Percentiles rank a stretch among this genome's conserved stretches.
Conservation (phyloP, 2,888 invertebrate species). For the Flexamia atlantica region DNA sequence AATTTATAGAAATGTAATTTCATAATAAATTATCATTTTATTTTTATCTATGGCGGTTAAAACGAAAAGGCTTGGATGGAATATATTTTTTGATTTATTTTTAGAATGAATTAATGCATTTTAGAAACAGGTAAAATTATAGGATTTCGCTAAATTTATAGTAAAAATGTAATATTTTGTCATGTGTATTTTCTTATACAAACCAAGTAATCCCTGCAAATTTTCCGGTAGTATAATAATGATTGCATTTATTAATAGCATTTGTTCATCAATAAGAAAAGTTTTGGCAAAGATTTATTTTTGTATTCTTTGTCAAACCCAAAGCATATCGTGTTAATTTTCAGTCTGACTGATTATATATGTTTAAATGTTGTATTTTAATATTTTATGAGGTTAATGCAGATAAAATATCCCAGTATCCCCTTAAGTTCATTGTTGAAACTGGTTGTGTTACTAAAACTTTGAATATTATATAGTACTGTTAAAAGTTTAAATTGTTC, state of each 20-base stretch:
- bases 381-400: background rate
- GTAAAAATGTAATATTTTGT: background rate
- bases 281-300: slow-evolving; percentile 3
- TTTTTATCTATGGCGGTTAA: too few relatives aligned
- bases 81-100: too few relatives aligned
- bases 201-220: background rate
- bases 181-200: background rate
- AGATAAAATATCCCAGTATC: background rate
- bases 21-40: too few relatives aligned
- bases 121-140: too few relatives aligned
- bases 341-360: slow-evolving; percentile 4
- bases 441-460: background rate
- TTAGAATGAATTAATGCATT: too few relatives aligned
- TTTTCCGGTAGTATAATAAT: background rate
- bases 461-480: background rate
- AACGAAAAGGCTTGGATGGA: too few relatives aligned
- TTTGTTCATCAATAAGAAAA: slow-evolving; percentile 18
- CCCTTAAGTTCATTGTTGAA: background rate
- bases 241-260: slow-evolving; percentile 22
- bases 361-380: slow-evolving; percentile 24
- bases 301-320: slow-evolving; percentile 3
- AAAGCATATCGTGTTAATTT: background rate
- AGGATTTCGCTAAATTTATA: too few relatives aligned
- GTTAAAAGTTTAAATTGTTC: background rate
- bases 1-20: too few relatives aligned